Percentiles rank a stretch among this genome's conserved stretches.
These are phyloP conservation scores for Ranitomeya variabilis DNA, from an alignment of 2,113 vertebrate species.

Conservation along the genomic window DNA sequence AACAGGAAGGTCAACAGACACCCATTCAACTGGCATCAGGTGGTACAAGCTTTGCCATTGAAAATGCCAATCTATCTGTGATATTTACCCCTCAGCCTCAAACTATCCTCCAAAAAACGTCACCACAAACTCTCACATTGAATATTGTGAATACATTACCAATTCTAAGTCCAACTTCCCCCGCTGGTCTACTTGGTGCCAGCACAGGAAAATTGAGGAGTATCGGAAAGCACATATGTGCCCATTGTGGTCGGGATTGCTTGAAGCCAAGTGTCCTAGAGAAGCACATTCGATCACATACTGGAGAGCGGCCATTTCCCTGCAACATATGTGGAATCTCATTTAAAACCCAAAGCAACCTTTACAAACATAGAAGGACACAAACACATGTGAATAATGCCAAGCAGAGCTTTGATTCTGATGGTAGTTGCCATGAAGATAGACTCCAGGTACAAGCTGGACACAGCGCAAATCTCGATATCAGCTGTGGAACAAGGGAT, in stretches of 20 bases:
- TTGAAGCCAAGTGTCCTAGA: constrained; percentile 95
- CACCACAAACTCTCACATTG: constrained; percentile 77
- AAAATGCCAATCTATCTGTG: constrained; percentile 63
- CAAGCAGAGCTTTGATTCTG: constrained; percentile 78
- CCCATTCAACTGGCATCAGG: constrained; percentile 59
- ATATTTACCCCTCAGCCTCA: constrained; percentile 66
- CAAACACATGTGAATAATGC: constrained; percentile 86
- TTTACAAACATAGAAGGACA: constrained; percentile 93
- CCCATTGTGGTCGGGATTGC: constrained; percentile 92
- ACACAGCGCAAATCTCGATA: background rate
- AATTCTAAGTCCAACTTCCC: constrained; percentile 65
- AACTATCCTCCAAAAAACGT: constrained; percentile 66
- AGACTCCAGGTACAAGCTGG: constrained; percentile 34
- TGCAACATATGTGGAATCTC: constrained; percentile 88
- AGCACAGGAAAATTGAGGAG: constrained; percentile 74
- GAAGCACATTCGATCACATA: constrained; percentile 96
- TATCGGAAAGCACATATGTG: constrained; percentile 84
- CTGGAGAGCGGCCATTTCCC: constrained; percentile 91
- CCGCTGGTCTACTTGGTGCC: constrained; percentile 60
- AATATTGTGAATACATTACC: constrained; percentile 81
- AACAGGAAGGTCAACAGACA: constrained; percentile 64
- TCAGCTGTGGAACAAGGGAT: background rate
- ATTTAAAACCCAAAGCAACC: constrained; percentile 97
- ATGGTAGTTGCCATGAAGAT: constrained; percentile 61
- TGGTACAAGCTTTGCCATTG: constrained; percentile 62